Base-by-base conservation (phyloP, 2,113 vertebrate genomes). In the Trochalopteron elliotii region DNA sequence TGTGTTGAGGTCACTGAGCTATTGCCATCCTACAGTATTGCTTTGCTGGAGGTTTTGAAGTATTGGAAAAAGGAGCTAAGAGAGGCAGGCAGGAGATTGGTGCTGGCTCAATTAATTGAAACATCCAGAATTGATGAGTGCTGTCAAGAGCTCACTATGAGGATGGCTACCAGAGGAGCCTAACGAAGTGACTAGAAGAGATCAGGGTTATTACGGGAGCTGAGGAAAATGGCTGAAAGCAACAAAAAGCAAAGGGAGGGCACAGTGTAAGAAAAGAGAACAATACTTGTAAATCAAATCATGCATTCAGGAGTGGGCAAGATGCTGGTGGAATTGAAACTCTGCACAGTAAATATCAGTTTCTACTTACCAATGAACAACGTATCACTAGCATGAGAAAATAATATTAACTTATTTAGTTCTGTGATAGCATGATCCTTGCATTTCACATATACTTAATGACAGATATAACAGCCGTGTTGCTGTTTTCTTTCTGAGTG, bases 81-180 rank as follows among this genome's bases (percentile, higher is more conserved):
- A 81, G 70, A 94, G 50, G 70, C 86, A 96, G 42, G 35, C 57
- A 52, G 86, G 60, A 96, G 75, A 92, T 61, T 64, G 84, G 88
- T 88, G 64, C 81, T 88, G 83, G 53, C 39, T 68, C 83, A 96
- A 95, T 97, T 96, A 96, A 96, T 83, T 94, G 93, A 92, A 93
- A 74, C 52, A 78, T 86, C 61, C 75, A 91, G 90, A 96, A 97
- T 50, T 95, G 94, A 97, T 94, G 96, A 96, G 71, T 24, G 87
- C 78, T 95, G 92, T 97, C 96, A 94, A 88, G 90, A 89, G 59
- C 81, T 90, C 49, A 22, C 95, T 83, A n/a, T 65, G 78, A 95
- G 83, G 45, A 72, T 82, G 67, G 53, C 71, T 93, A 83, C 83
- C 75, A 86, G 33, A 90, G 83, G 78, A 96, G 28, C 16, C 65